Percentiles rank a stretch among this genome's conserved stretches.
These are phyloP conservation scores for Rhogogaster chlorosoma DNA, from an alignment of 2,888 invertebrate species.

Conservation along the genomic window DNA sequence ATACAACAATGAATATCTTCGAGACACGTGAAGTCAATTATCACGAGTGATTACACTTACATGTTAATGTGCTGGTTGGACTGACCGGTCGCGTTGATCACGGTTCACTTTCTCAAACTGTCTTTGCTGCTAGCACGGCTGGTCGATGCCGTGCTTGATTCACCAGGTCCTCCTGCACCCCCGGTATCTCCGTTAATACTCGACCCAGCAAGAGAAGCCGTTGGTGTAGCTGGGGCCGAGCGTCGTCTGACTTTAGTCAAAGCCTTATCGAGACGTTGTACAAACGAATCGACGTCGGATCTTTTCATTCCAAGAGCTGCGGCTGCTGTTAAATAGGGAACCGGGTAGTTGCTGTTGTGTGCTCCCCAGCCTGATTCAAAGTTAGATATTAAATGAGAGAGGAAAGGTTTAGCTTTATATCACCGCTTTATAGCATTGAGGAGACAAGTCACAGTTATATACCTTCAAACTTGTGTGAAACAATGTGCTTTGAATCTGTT, in stretches of 20 bases:
- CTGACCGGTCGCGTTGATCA: constrained; percentile 76
- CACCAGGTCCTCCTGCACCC: constrained; percentile 72
- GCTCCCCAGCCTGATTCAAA: constrained; percentile 84
- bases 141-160: constrained; percentile 74
- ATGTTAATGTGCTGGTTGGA: constrained; percentile 75
- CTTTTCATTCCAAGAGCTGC: constrained; percentile 85
- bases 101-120: constrained; percentile 75
- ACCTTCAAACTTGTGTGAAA: constrained; percentile 81
- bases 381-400: background rate
- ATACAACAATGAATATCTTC: background rate
- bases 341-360: constrained; percentile 81
- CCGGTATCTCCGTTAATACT: constrained; percentile 74
- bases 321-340: constrained; percentile 87
- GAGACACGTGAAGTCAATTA: constrained; percentile 45
- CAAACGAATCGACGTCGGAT: constrained; percentile 85
- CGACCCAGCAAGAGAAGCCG: constrained; percentile 72
- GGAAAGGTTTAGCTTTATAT: background rate
- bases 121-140: constrained; percentile 76
- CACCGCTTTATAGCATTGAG: background rate
- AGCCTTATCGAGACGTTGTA: constrained; percentile 83
- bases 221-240: constrained; percentile 74
- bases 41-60: constrained; percentile 65
- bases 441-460: background rate
- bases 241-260: constrained; percentile 75
- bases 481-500: constrained; percentile 80